Evolutionary conservation across 1,140 invertebrate genomes (phyloP), one percentile per base, ranked within the genome.

Genomic region (Scaptomyza pallida): DNA sequence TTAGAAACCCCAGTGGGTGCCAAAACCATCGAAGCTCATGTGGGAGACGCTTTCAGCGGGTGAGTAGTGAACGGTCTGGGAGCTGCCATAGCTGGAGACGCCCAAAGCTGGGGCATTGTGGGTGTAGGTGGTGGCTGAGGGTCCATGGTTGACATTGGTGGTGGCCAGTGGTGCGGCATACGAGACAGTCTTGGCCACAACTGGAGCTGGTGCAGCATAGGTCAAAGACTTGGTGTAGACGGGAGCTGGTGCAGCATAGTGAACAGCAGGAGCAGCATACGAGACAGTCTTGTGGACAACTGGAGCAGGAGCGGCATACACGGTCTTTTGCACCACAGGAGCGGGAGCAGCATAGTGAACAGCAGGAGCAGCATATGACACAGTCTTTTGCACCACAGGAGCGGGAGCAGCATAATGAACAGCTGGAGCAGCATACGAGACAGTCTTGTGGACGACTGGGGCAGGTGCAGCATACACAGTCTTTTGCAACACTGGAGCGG

Each of bases 41-140:
- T 93, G 92, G 23, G 93, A 92, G 19, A 93, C 93, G 55, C 91
- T 90, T 64, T 92, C 90, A 21, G 93, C 93, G 65, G 93, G 93
- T 23, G 93, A 93, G 60, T 93, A 93, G 61, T 85, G 86, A 0
- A 91, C 86, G 33, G 89, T 90, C 70, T 91, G 89, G 50, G 76
- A 67, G 90, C 89, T 76, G 33, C 89, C 89, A 90, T 91, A 72
- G 92, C 93, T 75, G 61, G 89, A 89, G 23, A 91, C 89, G 33
- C 90, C 79, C 44, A 83, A 48, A 2, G 81, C 81, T 26, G 91
- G 91, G 19, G 91, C 91, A 61, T 92, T 90, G 63, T 92, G 91
- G 17, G 72, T 75, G 62, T 91, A 91, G 61, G 82, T 89, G 69
- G 73, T 88, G 35, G 74, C 74, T 23, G 91, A 55, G 5, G 90